Evolutionary conservation across 2,797 vertebrate species (phyloP), one percentile per base, ranked within the genome.

Genomic region (Adelosebastes latens): DNA sequence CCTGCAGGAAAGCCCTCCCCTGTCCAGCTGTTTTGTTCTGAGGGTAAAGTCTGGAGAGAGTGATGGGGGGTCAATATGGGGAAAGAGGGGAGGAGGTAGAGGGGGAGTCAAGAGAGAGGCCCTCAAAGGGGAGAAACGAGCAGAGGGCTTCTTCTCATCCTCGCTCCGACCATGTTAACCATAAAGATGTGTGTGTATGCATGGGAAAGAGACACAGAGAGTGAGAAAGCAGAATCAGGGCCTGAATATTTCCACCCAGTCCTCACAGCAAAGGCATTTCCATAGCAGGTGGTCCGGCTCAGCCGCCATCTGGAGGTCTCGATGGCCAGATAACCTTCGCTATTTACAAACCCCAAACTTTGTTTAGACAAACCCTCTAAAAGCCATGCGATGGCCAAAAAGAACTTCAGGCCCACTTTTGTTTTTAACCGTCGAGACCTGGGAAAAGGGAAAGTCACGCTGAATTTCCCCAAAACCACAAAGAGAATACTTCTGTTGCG

Each of bases 351-450:
- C 87, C 93, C 88, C 79, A 89, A 93, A 95, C 95, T 94, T 88
- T 96, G 95, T 96, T 96, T 96, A 93, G 92, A 96, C 91, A 95
- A 94, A 94, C 84, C 92, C 93, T 94, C 89, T 94, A 95, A 95
- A 95, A 96, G 91, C 93, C 77, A 69, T 70, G 81, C 20, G 69
- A 89, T 62, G 86, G 94, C 94, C 94, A 93, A 94, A 88, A 94
- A 84, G 90, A 94, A 93, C 89, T 79, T 75, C 62, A 79, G 78
- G 27, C 89, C 88, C 65, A 84, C 91, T 93, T 91, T 91, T 92
- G 91, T 88, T 94, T 92, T 90, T 87, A 89, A 91, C 88, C 78
- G 62, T 84, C 75, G 24, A 89, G 91, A 95, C 86, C 88, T 94
- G 94, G 93, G 92, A 94, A 93, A 90, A 80, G 67, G 75, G 78